These are phyloP conservation scores for Mobula birostris DNA, from an alignment of 2,113 vertebrate species.

Conservation along the genomic window DNA sequence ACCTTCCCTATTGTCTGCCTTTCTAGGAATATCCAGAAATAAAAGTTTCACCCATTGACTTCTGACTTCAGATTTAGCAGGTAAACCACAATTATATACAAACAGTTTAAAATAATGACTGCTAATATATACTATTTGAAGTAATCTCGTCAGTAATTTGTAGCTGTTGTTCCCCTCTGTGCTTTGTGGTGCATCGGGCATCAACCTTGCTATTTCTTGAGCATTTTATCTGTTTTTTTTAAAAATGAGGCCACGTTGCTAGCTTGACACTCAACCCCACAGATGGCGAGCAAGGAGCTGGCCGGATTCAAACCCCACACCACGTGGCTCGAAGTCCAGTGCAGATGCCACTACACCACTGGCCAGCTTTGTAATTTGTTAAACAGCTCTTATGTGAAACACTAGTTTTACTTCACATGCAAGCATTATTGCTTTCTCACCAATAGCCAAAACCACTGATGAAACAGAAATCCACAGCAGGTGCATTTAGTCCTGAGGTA, in stretches of 20 bases:
- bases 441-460: neutral
- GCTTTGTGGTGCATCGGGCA: no score
- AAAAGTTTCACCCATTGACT: neutral
- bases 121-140: neutral
- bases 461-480: neutral
- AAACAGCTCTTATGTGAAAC: neutral
- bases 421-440: neutral
- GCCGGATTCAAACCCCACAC: no score
- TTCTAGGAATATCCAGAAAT: neutral
- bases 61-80: neutral
- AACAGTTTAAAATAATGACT: neutral
- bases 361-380: neutral
- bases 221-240: no score
- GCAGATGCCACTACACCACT: no score
- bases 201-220: no score
- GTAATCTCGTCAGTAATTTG: neutral
- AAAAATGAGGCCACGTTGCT: no score
- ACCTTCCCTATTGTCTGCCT: neutral
- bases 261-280: no score
- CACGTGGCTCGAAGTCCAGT: no score
- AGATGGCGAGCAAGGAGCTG: no score
- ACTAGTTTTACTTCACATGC: neutral
- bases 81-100: neutral
- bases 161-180: no score
- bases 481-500: neutral